These are phyloP conservation scores for Lepisosteus oculatus DNA, from an alignment of 2,113 vertebrate genomes.

Conservation along the genomic window DNA sequence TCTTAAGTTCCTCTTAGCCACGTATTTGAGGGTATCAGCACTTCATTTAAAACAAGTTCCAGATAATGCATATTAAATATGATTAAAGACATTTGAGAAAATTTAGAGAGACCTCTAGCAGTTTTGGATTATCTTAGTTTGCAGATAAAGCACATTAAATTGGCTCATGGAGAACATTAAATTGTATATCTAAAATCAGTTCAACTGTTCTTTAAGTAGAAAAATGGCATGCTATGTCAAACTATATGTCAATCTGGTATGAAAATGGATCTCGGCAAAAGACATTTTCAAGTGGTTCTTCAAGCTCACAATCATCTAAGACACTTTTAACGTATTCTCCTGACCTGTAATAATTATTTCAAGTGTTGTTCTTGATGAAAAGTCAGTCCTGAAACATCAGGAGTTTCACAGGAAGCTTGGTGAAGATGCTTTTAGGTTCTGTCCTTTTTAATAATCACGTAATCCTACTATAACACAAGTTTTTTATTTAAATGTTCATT, in stretches of 20 bases:
- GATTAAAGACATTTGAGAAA: conserved; percentile 57
- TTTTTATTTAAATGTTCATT: not conserved
- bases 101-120: conserved; percentile 49
- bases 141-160: conserved; percentile 42
- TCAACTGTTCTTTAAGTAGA: not conserved
- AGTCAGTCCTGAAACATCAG: not conserved
- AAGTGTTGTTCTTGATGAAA: not conserved
- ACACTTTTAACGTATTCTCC: not conserved
- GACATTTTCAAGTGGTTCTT: not conserved
- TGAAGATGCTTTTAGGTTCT: not conserved
- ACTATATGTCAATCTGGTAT: conserved; percentile 7
- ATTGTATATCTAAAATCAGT: conserved; percentile 24
- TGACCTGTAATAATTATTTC: not conserved
- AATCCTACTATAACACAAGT: not conserved
- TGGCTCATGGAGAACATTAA: conserved; percentile 22
- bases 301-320: not conserved
- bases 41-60: conserved; percentile 51
- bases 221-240: not conserved
- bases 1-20: conserved; percentile 24
- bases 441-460: not conserved
- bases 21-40: conserved; percentile 42
- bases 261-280: conserved; percentile 15
- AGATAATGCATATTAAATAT: conserved; percentile 60
- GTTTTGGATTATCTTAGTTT: conserved; percentile 50
- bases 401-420: not conserved